Evolutionary conservation across 2,888 invertebrate species (phyloP).

Genomic region (Torymus aiolomorphi): DNA sequence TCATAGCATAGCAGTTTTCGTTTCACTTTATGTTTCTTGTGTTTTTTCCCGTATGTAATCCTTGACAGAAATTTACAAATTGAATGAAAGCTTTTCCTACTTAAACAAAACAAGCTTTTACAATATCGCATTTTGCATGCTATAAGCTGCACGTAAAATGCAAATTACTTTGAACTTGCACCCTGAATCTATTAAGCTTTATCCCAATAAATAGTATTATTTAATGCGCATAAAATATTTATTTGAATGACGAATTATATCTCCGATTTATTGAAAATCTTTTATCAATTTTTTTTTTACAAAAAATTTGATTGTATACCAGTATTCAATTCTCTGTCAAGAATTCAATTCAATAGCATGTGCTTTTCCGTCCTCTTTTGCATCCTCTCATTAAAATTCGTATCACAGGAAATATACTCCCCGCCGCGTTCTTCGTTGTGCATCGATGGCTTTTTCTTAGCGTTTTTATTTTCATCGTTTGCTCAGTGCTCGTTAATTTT

Average conservation of each 20-base stretch:
- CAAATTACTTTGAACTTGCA: too few species aligned
- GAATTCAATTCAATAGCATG: conserved; percentile 27
- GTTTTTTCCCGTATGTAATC: conserved; percentile 11
- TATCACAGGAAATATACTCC: neutral
- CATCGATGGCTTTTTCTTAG: conserved; percentile 18
- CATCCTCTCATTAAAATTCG: neutral
- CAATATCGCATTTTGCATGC: too few species aligned
- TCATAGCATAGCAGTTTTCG: conserved; percentile 3
- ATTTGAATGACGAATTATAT: too few species aligned
- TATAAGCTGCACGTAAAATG: too few species aligned
- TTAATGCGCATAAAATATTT: too few species aligned
- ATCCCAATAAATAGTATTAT: too few species aligned
- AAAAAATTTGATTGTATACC: too few species aligned
- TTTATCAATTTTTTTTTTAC: too few species aligned
- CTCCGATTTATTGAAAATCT: too few species aligned
- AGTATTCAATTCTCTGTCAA: conserved; percentile 10
- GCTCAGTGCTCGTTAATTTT: conserved; percentile 9
- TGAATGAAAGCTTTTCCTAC: too few species aligned
- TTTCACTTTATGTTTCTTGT: neutral
- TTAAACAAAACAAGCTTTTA: too few species aligned
- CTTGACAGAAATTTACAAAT: conserved; percentile 26
- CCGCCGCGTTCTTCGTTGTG: neutral
- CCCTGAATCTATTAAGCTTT: too few species aligned
- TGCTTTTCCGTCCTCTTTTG: conserved; percentile 3
- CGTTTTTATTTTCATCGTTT: conserved; percentile 20